These are phyloP conservation scores for Gadus macrocephalus DNA, from an alignment of 2,113 vertebrate genomes.

Conservation along the genomic window DNA sequence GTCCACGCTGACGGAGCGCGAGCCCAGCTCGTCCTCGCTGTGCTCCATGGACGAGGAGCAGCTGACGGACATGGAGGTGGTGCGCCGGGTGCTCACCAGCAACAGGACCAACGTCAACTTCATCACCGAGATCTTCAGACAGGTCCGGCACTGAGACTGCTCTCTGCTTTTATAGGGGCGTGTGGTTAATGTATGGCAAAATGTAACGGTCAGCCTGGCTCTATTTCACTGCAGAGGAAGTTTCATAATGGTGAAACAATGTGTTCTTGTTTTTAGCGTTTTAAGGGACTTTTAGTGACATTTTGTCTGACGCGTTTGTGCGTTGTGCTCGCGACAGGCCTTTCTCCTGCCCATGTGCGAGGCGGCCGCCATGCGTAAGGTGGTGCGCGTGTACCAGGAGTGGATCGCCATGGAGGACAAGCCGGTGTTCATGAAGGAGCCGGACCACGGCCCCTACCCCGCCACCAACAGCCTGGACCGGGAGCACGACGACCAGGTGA, in stretches of 20 bases:
- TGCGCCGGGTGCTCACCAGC: slow-evolving; percentile 90
- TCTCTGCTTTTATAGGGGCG: too few species aligned
- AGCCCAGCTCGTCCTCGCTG: slow-evolving; percentile 98
- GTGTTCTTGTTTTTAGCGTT: too few species aligned
- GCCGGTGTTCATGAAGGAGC: slow-evolving; percentile 95
- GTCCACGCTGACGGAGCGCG: slow-evolving; percentile 93
- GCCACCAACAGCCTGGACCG: slow-evolving; percentile 69
- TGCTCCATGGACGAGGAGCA: slow-evolving; percentile 97
- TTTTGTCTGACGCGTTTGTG: too few species aligned
- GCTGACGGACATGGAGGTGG: slow-evolving; percentile 96
- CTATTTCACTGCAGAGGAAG: too few species aligned
- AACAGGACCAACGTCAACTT: slow-evolving; percentile 96
- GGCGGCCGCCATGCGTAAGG: slow-evolving; percentile 95
- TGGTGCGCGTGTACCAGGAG: slow-evolving; percentile 96
- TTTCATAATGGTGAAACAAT: too few species aligned
- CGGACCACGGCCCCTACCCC: slow-evolving; percentile 76
- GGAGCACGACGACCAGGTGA: slow-evolving; percentile 74
- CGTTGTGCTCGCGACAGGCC: slow-evolving; percentile 66
- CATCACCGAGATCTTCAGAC: slow-evolving; percentile 97
- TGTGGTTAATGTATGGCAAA: too few species aligned
- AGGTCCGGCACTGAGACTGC: slow-evolving; percentile 70
- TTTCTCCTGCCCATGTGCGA: slow-evolving; percentile 96
- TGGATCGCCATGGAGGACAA: slow-evolving; percentile 98
- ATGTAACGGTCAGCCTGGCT: too few species aligned
- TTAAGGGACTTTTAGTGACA: too few species aligned